phyloP scores from a whole-genome alignment of 30 jellyfish, hydroid and myxozoan species.

The Aurelia sp. region DNA sequence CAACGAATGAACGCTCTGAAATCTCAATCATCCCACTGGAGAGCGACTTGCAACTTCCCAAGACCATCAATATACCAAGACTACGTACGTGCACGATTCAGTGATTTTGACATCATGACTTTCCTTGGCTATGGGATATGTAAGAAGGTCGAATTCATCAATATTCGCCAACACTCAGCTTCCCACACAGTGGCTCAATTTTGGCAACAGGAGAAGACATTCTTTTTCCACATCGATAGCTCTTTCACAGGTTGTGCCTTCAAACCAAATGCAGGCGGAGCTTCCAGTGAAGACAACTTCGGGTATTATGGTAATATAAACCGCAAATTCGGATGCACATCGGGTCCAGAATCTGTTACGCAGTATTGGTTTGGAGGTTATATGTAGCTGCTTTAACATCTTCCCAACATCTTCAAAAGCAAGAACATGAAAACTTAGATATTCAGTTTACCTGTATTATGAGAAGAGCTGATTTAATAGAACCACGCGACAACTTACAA shows the following conservation, averaged over 20 bases:
- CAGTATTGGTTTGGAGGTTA: slow-evolving; percentile 28
- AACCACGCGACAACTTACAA: too few species aligned
- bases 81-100: background rate
- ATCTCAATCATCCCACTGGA: slow-evolving; percentile 11
- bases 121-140: background rate
- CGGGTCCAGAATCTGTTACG: background rate
- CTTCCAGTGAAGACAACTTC: slow-evolving; percentile 21
- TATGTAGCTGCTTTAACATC: too few species aligned
- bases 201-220: background rate
- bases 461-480: too few species aligned
- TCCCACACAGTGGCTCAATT: background rate
- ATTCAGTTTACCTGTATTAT: too few species aligned
- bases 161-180: slow-evolving; percentile 1
- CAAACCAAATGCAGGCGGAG: background rate
- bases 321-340: slow-evolving; percentile 17
- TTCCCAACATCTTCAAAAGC: too few species aligned
- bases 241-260: background rate
- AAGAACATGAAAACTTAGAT: too few species aligned
- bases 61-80: background rate
- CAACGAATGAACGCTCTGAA: slow-evolving; percentile 4
- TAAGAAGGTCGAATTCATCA: background rate
- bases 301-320: slow-evolving; percentile 1
- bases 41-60: slow-evolving; percentile 34
- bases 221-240: background rate
- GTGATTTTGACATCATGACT: background rate